These are phyloP conservation scores for Opisthocomus hoazin DNA, from an alignment of 2,113 vertebrate species.

Conservation along the genomic window DNA sequence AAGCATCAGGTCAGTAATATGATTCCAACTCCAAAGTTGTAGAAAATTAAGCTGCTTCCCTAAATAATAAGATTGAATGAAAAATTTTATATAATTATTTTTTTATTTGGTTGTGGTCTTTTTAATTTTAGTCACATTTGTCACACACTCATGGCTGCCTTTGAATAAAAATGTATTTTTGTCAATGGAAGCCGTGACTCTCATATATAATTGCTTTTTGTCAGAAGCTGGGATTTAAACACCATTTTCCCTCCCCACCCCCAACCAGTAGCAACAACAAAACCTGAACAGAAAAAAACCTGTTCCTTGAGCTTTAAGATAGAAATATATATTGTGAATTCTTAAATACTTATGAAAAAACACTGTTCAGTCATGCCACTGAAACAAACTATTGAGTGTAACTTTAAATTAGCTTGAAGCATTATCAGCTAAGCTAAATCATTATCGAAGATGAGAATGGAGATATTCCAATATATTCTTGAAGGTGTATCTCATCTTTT, in stretches of 20 bases:
- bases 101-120: background rate
- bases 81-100: background rate
- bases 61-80: background rate
- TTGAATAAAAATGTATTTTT: background rate
- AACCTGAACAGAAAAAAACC: background rate
- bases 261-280: background rate
- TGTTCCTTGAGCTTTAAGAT: background rate
- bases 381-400: background rate
- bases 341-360: background rate
- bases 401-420: background rate
- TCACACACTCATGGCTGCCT: background rate
- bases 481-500: background rate
- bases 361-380: background rate
- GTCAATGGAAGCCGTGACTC: background rate
- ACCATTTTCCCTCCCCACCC: too few species aligned
- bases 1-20: background rate
- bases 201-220: background rate
- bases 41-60: background rate
- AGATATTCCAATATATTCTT: background rate
- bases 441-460: background rate
- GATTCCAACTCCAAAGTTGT: background rate
- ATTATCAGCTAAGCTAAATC: background rate
- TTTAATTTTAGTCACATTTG: background rate
- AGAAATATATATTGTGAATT: background rate
- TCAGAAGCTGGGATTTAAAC: background rate